Evolutionary conservation across 2,888 invertebrate species (phyloP).

Genomic region (Rotaria sp.): DNA sequence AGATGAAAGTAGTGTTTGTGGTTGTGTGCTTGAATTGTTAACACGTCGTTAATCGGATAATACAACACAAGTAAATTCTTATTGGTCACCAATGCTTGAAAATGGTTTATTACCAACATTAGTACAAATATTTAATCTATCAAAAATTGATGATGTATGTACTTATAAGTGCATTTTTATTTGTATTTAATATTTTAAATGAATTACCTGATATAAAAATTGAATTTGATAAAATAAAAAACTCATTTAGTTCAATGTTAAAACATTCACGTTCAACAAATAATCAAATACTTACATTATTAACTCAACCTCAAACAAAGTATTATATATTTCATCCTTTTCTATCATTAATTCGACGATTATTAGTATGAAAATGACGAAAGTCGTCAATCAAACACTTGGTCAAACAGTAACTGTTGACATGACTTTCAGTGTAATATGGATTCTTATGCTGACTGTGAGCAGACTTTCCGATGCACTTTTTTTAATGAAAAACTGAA

Average conservation of each 20-base stretch:
- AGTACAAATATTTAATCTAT: not conserved
- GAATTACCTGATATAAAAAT: not conserved
- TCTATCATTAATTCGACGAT: no score
- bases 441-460: no score
- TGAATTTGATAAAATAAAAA: not conserved
- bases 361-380: no score
- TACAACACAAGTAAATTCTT: not conserved
- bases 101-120: not conserved
- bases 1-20: not conserved
- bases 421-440: no score
- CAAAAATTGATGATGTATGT: not conserved
- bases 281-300: not conserved
- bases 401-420: no score
- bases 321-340: no score
- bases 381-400: no score
- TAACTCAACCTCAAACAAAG: no score
- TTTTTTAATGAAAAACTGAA: no score
- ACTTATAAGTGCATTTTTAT: not conserved
- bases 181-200: not conserved
- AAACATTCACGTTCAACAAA: not conserved
- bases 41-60: not conserved
- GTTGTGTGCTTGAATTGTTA: conserved; percentile 3
- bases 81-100: not conserved
- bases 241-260: not conserved
- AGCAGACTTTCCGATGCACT: no score